Percentiles rank a stretch among this genome's conserved stretches.
These are phyloP conservation scores for Brachylomia viminalis DNA, from an alignment of 2,888 invertebrate species.

Conservation along the genomic window DNA sequence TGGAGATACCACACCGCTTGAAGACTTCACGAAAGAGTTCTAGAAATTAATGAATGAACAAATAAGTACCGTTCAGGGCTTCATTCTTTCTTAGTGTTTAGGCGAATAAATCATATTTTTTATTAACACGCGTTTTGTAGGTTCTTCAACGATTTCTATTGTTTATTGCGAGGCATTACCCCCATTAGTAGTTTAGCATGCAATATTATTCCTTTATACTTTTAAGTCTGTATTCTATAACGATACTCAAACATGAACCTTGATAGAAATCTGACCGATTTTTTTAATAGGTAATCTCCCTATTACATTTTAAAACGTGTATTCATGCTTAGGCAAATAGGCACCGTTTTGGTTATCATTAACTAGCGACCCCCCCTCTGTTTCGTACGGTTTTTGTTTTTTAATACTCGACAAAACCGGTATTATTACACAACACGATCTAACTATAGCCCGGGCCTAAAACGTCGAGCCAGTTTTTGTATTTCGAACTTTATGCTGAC, in stretches of 20 bases:
- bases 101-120: constrained; percentile 22
- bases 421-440: too few species aligned
- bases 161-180: constrained; percentile 26
- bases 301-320: neutral
- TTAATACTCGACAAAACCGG: too few species aligned
- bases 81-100: constrained; percentile 1
- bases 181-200: constrained; percentile 35
- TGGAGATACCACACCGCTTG: constrained; percentile 85
- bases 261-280: neutral
- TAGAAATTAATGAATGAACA: constrained; percentile 65
- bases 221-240: neutral
- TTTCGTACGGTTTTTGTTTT: neutral
- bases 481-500: too few species aligned
- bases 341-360: neutral
- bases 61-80: neutral
- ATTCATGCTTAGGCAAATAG: too few species aligned
- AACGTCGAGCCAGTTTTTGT: too few species aligned
- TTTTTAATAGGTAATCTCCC: neutral
- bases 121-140: neutral
- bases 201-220: constrained; percentile 18
- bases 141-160: constrained; percentile 41
- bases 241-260: neutral
- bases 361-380: neutral
- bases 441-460: too few species aligned
- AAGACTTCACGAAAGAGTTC: constrained; percentile 87